Evolutionary conservation across 2,888 invertebrate species (phyloP), one percentile per base, ranked within the genome.

Genomic region (Bimastos eiseni): DNA sequence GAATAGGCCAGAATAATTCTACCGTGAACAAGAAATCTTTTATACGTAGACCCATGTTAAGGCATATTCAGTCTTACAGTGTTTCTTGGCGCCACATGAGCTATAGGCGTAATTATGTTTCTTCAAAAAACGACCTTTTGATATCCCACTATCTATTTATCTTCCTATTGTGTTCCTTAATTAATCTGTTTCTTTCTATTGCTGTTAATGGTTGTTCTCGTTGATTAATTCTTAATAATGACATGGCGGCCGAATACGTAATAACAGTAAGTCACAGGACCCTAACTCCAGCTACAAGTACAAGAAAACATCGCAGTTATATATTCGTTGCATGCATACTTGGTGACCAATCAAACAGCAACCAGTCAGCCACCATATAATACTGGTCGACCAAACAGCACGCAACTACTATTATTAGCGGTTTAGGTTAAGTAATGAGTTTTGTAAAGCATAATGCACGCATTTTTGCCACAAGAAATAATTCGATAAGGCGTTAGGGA

Each of bases 101-200:
- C 70, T 70, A n/a, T n/a, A n/a, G n/a, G n/a, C n/a, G n/a, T n/a
- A 70, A 70, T 70, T 70, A 70, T 70, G n/a, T n/a, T 70, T 70
- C n/a, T n/a, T 70, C 1, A 3, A 70, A 8, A 70, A 5, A 8
- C 70, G n/a, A n/a, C 70, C 70, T n/a, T 70, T 70, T 70, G 49
- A 70, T 70, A 70, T 70, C n/a, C 70, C 70, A n/a, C 70, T n/a
- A n/a, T 70, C 30, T 70, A n/a, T 70, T 70, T 49, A 49, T 6
- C n/a, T n/a, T 24, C 24, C 70, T 30, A n/a, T n/a, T n/a, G 8
- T 17, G 30, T 70, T 0, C n/a, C 70, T 70, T 70, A 30, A 8
- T 8, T 70, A 1, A n/a, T 70, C 70, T 70, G 24, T 30, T 1
- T 70, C 8, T 70, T 70, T 70, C 13, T n/a, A n/a, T n/a, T n/a